Evolutionary conservation across 2,888 invertebrate species (phyloP).

Genomic region (Elmis aenea): DNA sequence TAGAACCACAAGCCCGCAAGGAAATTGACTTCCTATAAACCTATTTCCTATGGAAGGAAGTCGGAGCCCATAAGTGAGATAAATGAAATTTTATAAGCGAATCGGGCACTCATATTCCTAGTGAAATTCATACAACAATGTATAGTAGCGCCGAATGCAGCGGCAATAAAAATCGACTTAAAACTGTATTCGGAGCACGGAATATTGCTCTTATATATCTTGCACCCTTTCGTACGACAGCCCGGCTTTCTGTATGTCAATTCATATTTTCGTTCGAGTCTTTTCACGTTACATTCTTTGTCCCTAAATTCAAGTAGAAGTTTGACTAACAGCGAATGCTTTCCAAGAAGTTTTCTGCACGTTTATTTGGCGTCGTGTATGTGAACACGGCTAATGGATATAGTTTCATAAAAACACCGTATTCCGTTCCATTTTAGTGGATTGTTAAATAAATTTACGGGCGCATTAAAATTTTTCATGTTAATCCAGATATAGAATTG

Average conservation of each 20-base stretch:
- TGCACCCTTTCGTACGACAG: constrained; percentile 20
- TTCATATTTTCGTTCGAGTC: constrained; percentile 27
- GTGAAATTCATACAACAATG: constrained; percentile 20
- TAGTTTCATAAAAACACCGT: too few relatives aligned
- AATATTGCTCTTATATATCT: constrained; percentile 30
- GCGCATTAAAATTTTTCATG: too few relatives aligned
- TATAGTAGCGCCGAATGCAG: constrained; percentile 20
- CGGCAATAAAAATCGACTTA: constrained; percentile 29
- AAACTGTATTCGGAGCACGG: constrained; percentile 27
- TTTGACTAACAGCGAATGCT: constrained; percentile 6
- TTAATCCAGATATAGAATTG: too few relatives aligned
- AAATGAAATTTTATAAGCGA: too few relatives aligned
- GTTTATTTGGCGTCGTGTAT: too few relatives aligned
- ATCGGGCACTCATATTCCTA: constrained; percentile 14
- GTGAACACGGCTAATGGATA: too few relatives aligned
- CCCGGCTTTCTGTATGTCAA: constrained; percentile 25
- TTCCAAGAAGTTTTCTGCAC: not conserved
- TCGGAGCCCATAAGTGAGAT: too few relatives aligned
- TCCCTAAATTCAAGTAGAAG: constrained; percentile 21
- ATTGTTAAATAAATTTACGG: too few relatives aligned
- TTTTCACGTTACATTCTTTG: constrained; percentile 20
- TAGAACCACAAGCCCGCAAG: too few relatives aligned
- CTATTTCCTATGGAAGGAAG: too few relatives aligned
- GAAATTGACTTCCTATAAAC: too few relatives aligned
- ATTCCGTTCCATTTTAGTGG: too few relatives aligned